These are phyloP conservation scores for Gymnobelideus leadbeateri DNA, from an alignment of 2,113 vertebrate species.

Conservation along the genomic window DNA sequence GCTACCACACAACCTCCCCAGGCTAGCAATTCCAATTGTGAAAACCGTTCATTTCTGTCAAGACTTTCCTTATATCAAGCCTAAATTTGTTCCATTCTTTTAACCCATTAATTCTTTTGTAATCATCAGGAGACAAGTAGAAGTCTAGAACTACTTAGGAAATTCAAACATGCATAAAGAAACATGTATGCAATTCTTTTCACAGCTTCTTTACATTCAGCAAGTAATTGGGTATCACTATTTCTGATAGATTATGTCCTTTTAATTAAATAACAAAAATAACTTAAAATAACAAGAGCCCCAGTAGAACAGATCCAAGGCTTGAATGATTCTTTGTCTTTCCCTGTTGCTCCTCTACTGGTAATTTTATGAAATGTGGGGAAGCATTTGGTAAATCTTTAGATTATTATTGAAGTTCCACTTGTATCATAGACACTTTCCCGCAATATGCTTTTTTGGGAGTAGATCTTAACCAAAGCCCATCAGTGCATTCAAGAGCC, in stretches of 20 bases:
- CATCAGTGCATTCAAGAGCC: accelerated
- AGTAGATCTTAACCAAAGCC: not conserved
- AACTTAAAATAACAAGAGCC: not conserved
- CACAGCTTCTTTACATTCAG: not conserved
- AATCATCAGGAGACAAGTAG: not conserved
- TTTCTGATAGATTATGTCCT: not conserved
- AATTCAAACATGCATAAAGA: not conserved
- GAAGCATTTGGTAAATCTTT: not conserved
- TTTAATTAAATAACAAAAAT: conserved; percentile 8
- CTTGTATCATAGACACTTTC: not conserved
- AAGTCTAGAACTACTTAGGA: not conserved
- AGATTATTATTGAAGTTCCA: not conserved
- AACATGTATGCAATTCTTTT: not conserved
- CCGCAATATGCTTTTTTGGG: not conserved
- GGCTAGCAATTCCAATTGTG: not conserved
- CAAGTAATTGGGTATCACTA: not conserved
- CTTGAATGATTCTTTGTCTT: not conserved
- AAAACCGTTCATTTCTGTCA: not conserved
- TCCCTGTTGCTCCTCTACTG: not conserved
- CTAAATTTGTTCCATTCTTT: not conserved
- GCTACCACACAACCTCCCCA: not conserved
- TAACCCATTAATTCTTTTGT: not conserved
- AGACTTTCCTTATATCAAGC: not conserved
- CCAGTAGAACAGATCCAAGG: not conserved
- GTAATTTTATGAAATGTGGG: not conserved